phyloP scores from a whole-genome alignment of 2,797 vertebrate genomes.

The Paramormyrops hopkinsi region DNA sequence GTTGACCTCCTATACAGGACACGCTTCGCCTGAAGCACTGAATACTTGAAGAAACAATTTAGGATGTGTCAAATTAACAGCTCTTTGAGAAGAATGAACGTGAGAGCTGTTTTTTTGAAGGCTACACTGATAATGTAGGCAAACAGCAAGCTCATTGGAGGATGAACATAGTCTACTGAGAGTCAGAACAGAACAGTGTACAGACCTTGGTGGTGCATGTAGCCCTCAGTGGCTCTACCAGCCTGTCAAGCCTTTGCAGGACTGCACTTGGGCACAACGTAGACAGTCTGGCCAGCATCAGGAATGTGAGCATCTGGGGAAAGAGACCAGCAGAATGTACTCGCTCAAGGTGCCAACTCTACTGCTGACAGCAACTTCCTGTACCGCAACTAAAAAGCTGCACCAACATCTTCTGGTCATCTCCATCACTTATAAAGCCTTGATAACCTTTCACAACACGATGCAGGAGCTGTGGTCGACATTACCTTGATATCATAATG shows the following conservation, averaged over 20 bases:
- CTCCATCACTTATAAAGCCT: not conserved
- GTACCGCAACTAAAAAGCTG: not conserved
- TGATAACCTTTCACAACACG: not conserved
- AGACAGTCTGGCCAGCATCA: constrained; percentile 81
- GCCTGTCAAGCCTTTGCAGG: constrained; percentile 88
- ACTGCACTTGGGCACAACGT: constrained; percentile 86
- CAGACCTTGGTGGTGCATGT: constrained; percentile 94
- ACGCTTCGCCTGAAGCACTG: not conserved
- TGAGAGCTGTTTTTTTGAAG: not conserved
- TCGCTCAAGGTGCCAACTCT: not conserved
- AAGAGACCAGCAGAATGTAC: not conserved
- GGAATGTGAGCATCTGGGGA: constrained; percentile 79
- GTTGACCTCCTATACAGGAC: not conserved
- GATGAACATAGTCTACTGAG: not conserved
- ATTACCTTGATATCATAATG: constrained; percentile 87
- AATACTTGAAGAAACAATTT: not conserved
- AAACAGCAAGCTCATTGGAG: not conserved
- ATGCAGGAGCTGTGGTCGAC: not conserved
- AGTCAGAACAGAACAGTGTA: not conserved
- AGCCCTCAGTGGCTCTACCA: constrained; percentile 90
- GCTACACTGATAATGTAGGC: not conserved
- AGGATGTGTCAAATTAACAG: not conserved
- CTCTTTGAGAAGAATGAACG: not conserved
- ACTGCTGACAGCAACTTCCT: not conserved
- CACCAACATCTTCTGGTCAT: not conserved